Conservation (phyloP, 2,888 invertebrate genomes). For the Papilio elwesi region DNA sequence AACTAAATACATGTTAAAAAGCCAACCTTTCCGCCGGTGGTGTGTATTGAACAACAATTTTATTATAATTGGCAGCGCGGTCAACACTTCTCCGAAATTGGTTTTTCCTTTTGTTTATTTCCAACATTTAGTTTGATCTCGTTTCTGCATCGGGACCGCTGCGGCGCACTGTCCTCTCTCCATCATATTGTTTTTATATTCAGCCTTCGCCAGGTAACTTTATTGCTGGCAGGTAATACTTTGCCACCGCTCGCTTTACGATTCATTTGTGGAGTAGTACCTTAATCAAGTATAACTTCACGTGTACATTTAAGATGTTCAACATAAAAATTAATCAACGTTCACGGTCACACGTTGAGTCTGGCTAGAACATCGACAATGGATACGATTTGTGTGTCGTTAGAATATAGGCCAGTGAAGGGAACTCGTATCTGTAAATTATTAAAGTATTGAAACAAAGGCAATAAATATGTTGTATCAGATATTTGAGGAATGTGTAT, state of each 20-base stretch:
- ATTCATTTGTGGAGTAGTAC: background rate
- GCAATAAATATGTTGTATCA: conserved; percentile 72
- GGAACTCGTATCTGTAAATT: conserved; percentile 55
- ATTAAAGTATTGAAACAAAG: conserved; percentile 58
- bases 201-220: conserved; percentile 54
- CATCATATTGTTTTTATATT: conserved; percentile 74
- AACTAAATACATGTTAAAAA: conserved; percentile 67
- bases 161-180: conserved; percentile 71
- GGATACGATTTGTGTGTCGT: background rate
- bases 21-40: conserved; percentile 69
- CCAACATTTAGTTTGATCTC: conserved; percentile 74
- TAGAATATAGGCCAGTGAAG: conserved; percentile 3
- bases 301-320: background rate
- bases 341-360: background rate
- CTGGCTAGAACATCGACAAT: no score
- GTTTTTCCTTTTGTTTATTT: conserved; percentile 70
- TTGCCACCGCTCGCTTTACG: background rate
- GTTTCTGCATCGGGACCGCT: conserved; percentile 72
- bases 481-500: conserved; percentile 72
- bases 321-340: background rate
- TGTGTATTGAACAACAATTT: conserved; percentile 75
- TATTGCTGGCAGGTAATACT: conserved; percentile 8
- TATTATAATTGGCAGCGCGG: conserved; percentile 80
- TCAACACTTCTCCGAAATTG: conserved; percentile 79
- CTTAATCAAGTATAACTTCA: background rate